Evolutionary conservation across 1,140 invertebrate species (phyloP), one percentile per base, ranked within the genome.

Genomic region (Drosophila rufa): DNA sequence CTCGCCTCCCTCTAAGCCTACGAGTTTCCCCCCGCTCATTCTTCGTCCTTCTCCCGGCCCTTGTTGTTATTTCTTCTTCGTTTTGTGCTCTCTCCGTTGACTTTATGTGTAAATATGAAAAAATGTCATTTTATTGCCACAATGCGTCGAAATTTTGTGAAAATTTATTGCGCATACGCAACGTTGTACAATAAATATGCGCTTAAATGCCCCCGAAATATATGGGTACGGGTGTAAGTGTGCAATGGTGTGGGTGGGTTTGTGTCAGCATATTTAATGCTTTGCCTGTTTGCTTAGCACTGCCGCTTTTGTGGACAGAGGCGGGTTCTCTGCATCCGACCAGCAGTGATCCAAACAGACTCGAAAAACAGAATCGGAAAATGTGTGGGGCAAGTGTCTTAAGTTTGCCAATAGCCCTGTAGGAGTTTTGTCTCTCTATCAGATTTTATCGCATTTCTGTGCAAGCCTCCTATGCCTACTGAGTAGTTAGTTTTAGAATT

Each of bases 71-170:
- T 30, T 22, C 27, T 40, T 30, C 40, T 11, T 27, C 30, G 60
- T 73, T 73, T 55, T 68, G 62, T 51, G 19, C 46, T 12, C 42
- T 15, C 15, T 40, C 68, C 84, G 53, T 78, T 90, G 85, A 90
- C 84, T 89, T 90, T 84, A 90, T 90, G 85, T 90, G 85, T 85
- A 90, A 90, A 90, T 90, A 90, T 90, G 85, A 90, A 90, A 90
- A 90, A 90, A 90, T 90, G 75, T 75, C 85, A 90, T 90, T 90
- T 89, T 85, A 90, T 90, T 90, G 85, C 85, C 82, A 90, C 85
- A 90, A 85, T 84, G 81, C 85, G 81, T 90, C 71, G 85, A 90
- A 90, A 90, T 90, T 90, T 85, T 79, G 85, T 90, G 84, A 67
- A 74, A 90, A 90, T 90, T 90, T 85, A 90, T 90, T 90, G 81